phyloP scores from a whole-genome alignment of 1,140 invertebrate species.

The Triops longicaudatus region DNA sequence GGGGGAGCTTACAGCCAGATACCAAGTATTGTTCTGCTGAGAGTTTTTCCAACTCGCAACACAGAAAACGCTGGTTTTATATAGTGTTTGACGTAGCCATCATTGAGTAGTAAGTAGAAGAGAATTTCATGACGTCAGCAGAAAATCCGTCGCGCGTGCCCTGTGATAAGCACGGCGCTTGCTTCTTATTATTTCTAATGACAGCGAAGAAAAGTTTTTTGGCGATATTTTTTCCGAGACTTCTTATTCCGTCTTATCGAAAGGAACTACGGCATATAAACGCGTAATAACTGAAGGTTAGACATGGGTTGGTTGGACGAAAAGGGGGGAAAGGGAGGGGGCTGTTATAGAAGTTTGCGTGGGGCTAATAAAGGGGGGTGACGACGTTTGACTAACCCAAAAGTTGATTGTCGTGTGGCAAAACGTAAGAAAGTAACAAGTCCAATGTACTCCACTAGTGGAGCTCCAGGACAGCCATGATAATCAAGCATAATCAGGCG shows the following conservation, averaged over 20 bases:
- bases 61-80: neutral
- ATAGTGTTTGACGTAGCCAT: neutral
- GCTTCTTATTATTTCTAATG: conserved; percentile 9
- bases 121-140: neutral
- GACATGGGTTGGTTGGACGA: neutral
- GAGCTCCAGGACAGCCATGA: neutral
- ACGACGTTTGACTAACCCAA: neutral
- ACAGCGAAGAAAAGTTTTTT: neutral
- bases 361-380: conserved; percentile 5
- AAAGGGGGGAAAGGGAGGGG: neutral
- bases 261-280: neutral
- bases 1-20: neutral
- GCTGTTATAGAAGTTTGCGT: neutral
- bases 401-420: neutral
- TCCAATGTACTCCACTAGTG: neutral
- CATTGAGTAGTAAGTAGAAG: neutral
- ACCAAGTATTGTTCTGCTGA: neutral
- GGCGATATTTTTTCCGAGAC: neutral
- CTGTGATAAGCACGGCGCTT: conserved; percentile 14
- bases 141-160: conserved; percentile 6
- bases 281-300: neutral
- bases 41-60: neutral
- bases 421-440: conserved; percentile 8
- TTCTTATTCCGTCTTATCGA: neutral
- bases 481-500: conserved; percentile 15